A percentile compares a stretch with the other conserved stretches of the same genome.
Evolutionary conservation across 2,888 invertebrate genomes (phyloP).

Genomic region (Cancer borealis): DNA sequence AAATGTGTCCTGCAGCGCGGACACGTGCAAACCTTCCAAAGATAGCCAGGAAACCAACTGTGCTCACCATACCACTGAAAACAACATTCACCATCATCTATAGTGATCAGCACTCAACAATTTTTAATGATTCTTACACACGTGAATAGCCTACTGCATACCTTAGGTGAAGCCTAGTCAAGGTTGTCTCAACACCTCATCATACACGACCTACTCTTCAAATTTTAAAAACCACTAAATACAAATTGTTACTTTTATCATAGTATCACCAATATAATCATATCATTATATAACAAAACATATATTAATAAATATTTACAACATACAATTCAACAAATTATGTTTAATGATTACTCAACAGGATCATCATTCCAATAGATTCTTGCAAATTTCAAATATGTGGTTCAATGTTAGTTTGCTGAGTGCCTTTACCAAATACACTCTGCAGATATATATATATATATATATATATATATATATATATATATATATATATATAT

Average conservation of each 20-base stretch:
- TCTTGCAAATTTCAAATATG: too few relatives aligned
- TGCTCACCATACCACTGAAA: constrained; percentile 77
- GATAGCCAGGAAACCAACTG: constrained; percentile 79
- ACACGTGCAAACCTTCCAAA: constrained; percentile 79
- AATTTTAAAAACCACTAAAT: background rate
- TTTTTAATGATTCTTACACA: background rate
- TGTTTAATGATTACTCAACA: background rate
- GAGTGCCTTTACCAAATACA: too few relatives aligned
- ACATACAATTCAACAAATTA: background rate
- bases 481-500: too few relatives aligned
- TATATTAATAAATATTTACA: background rate
- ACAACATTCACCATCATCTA: background rate
- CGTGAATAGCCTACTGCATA: background rate
- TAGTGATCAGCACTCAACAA: background rate
- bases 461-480: too few relatives aligned
- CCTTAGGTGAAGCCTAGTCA: background rate
- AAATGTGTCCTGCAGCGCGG: constrained; percentile 79
- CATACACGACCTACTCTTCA: background rate
- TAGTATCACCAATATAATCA: background rate
- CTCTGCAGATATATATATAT: too few relatives aligned
- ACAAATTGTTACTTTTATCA: background rate
- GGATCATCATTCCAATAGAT: too few relatives aligned
- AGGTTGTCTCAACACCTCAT: background rate
- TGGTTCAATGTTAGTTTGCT: too few relatives aligned
- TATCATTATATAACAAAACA: background rate